Percentiles rank a stretch among this genome's conserved stretches.
phyloP scores from a whole-genome alignment of 1,140 invertebrate genomes.

The Drosophila ohnishii region DNA sequence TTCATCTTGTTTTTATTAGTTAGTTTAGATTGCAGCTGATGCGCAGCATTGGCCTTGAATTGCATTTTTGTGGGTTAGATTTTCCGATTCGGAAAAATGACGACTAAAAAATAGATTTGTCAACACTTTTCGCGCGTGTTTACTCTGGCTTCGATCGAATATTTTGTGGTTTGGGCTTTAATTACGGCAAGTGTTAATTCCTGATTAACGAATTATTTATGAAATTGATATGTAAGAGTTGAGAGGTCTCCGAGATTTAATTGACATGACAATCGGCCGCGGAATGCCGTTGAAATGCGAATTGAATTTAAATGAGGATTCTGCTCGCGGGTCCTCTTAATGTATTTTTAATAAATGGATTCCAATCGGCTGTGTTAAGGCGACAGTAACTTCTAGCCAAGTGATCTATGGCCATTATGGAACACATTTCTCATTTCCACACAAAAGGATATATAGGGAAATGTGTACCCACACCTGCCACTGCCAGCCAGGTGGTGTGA shows the following conservation, averaged over 20 bases:
- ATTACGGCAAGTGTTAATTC: constrained; percentile 46
- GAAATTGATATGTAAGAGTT: constrained; percentile 47
- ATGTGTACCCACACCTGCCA: constrained; percentile 2
- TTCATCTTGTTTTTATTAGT: constrained; percentile 51
- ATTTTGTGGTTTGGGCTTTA: constrained; percentile 10
- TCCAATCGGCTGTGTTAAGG: constrained; percentile 15
- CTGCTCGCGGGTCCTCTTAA: constrained; percentile 5
- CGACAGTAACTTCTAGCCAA: constrained; percentile 16
- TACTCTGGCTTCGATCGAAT: constrained; percentile 23
- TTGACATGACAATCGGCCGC: constrained; percentile 41
- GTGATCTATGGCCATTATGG: constrained; percentile 29
- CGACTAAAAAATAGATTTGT: constrained; percentile 35
- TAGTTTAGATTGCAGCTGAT: constrained; percentile 57
- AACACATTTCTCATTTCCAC: constrained; percentile 16
- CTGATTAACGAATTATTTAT: constrained; percentile 46
- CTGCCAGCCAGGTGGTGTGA: constrained; percentile 10
- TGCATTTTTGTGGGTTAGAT: constrained; percentile 54
- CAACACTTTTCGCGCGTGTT: constrained; percentile 25
- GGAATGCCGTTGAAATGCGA: constrained; percentile 39
- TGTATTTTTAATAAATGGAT: constrained; percentile 10
- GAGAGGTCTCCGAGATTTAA: constrained; percentile 47
- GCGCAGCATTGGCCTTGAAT: constrained; percentile 64
- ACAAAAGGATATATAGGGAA: constrained; percentile 9
- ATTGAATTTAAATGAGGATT: constrained; percentile 43
- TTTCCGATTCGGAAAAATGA: constrained; percentile 20